Conservation (phyloP, 2,888 invertebrate genomes). For the Salticus scenicus region DNA sequence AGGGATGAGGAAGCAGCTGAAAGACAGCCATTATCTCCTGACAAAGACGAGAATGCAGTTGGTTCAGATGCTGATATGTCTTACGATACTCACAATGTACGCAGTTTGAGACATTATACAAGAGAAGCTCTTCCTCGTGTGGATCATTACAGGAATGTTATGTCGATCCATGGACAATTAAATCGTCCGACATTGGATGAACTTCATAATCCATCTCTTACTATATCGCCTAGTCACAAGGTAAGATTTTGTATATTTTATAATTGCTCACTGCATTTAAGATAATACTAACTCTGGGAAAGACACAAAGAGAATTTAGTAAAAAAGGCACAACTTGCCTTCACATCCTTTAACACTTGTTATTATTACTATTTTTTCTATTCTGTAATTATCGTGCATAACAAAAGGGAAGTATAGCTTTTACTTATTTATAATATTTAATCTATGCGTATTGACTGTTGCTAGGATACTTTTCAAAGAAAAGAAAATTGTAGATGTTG, state of each 20-base stretch:
- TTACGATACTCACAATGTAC: conserved; percentile 74
- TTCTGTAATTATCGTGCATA: too few relatives aligned
- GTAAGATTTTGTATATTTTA: conserved; percentile 13
- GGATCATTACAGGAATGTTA: conserved; percentile 78
- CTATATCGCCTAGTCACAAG: conserved; percentile 58
- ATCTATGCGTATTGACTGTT: too few relatives aligned
- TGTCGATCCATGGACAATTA: conserved; percentile 74
- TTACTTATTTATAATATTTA: too few relatives aligned
- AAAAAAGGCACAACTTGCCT: too few relatives aligned
- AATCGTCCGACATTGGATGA: conserved; percentile 76
- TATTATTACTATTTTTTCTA: too few relatives aligned
- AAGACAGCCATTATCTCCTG: conserved; percentile 49
- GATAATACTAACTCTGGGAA: too few relatives aligned
- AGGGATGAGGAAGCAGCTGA: conserved; percentile 45
- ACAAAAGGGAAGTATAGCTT: too few relatives aligned
- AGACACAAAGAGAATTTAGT: too few relatives aligned
- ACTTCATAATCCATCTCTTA: conserved; percentile 75
- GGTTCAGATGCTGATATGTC: conserved; percentile 28
- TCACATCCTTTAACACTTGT: too few relatives aligned
- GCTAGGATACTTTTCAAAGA: too few relatives aligned
- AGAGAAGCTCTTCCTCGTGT: conserved; percentile 77
- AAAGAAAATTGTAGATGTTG: too few relatives aligned
- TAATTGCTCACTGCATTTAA: too few relatives aligned
- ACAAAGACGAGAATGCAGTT: conserved; percentile 25
- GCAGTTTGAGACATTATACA: conserved; percentile 75